A percentile compares a stretch with the other conserved stretches of the same genome.
These are phyloP conservation scores for Macrosteles quadrilineatus DNA, from an alignment of 1,140 invertebrate species.

Conservation along the genomic window DNA sequence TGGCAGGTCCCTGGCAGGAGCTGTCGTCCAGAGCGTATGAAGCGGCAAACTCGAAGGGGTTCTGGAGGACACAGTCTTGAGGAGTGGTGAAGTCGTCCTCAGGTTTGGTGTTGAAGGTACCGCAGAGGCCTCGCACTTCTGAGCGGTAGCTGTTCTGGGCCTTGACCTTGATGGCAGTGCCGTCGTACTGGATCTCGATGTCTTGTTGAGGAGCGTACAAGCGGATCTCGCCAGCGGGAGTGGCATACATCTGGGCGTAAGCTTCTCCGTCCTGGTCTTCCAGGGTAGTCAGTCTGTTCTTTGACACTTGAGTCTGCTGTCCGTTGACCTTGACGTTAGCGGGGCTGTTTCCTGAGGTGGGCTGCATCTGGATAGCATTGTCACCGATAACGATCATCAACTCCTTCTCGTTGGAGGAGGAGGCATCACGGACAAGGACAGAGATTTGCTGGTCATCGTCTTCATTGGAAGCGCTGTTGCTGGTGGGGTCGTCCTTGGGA, in stretches of 20 bases:
- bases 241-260: slow-evolving; percentile 54
- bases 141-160: slow-evolving; percentile 52
- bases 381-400: slow-evolving; percentile 49
- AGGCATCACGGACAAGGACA: slow-evolving; percentile 49
- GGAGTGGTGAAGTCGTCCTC: slow-evolving; percentile 61
- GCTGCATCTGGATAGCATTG: slow-evolving; percentile 42
- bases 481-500: slow-evolving; percentile 44
- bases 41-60: slow-evolving; percentile 56
- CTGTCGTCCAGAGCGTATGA: slow-evolving; percentile 56
- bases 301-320: slow-evolving; percentile 42
- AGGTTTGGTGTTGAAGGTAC: slow-evolving; percentile 58
- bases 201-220: slow-evolving; percentile 53
- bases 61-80: slow-evolving; percentile 54
- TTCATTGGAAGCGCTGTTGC: slow-evolving; percentile 33
- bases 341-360: slow-evolving; percentile 33
- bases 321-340: slow-evolving; percentile 48
- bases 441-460: slow-evolving; percentile 43
- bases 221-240: slow-evolving; percentile 49
- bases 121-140: slow-evolving; percentile 63
- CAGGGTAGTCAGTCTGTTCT: slow-evolving; percentile 39
- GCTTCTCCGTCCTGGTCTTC: slow-evolving; percentile 43
- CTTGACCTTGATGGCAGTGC: slow-evolving; percentile 50
- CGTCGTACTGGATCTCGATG: slow-evolving; percentile 58
- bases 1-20: slow-evolving; percentile 51
- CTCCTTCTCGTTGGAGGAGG: slow-evolving; percentile 41